These are phyloP conservation scores for Tinea trinotella DNA, from an alignment of 2,888 invertebrate species.

Conservation along the genomic window DNA sequence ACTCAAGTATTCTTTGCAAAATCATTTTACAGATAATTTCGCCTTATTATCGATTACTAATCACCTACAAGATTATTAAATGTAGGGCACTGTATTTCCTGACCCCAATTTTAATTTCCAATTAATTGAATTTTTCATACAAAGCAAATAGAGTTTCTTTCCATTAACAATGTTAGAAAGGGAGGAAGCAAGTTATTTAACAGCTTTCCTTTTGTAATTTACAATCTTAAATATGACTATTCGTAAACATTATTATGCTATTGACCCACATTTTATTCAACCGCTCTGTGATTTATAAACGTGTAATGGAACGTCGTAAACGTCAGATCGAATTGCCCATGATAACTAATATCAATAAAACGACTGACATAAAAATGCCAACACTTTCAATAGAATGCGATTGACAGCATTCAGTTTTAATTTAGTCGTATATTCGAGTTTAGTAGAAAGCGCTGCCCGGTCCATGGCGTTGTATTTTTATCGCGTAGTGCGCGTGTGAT, in stretches of 20 bases:
- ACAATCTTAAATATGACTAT: neutral
- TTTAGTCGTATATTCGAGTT: neutral
- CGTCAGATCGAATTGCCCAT: neutral
- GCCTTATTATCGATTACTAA: neutral
- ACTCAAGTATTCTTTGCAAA: neutral
- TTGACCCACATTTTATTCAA: neutral
- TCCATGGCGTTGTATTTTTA: neutral
- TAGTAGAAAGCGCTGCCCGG: neutral
- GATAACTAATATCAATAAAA: neutral
- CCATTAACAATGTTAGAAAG: neutral
- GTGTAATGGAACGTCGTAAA: neutral
- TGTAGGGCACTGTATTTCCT: neutral
- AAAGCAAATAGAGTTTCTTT: neutral
- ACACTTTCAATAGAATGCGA: neutral
- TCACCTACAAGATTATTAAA: neutral
- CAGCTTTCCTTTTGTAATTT: neutral
- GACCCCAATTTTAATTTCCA: neutral
- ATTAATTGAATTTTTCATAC: neutral
- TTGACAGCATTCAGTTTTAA: neutral
- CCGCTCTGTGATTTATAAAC: neutral
- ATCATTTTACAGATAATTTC: neutral
- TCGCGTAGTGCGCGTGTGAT: neutral
- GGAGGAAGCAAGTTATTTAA: neutral
- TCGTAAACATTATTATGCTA: neutral
- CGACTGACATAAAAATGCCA: neutral